Percentiles rank a stretch among this genome's conserved stretches.
Conservation (phyloP, 1,140 invertebrate species). For the Piezodorus guildinii region DNA sequence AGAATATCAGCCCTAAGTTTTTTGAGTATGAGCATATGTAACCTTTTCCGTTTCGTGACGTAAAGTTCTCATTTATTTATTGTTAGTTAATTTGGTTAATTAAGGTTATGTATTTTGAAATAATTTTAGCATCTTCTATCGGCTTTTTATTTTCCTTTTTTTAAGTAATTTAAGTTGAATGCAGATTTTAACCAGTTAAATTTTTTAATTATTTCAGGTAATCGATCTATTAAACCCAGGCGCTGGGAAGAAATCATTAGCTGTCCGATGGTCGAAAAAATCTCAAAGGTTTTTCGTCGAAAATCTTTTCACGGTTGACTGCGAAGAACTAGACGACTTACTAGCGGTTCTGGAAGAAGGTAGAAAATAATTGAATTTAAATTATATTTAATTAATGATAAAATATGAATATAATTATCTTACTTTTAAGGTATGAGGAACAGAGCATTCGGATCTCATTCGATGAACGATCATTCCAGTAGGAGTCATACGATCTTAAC, state of each 20-base stretch:
- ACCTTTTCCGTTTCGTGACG: too few species aligned
- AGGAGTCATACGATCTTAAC: conserved; percentile 91
- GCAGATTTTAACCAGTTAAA: too few species aligned
- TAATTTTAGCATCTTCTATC: too few species aligned
- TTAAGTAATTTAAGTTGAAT: too few species aligned
- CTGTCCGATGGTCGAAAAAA: conserved; percentile 87
- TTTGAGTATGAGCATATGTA: too few species aligned
- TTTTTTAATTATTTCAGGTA: conserved; percentile 46
- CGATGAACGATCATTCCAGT: conserved; percentile 93
- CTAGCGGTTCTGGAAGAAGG: conserved; percentile 91
- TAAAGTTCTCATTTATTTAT: too few species aligned
- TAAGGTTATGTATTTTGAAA: too few species aligned
- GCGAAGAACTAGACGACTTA: conserved; percentile 85
- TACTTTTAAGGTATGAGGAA: conserved; percentile 59
- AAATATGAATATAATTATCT: too few species aligned
- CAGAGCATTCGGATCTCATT: conserved; percentile 73
- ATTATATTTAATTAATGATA: neutral
- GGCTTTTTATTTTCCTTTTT: too few species aligned
- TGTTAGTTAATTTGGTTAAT: too few species aligned
- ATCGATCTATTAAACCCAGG: conserved; percentile 88
- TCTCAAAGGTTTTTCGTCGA: conserved; percentile 87
- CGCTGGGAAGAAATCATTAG: conserved; percentile 62
- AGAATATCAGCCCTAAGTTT: too few species aligned
- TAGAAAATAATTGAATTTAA: conserved; percentile 30
- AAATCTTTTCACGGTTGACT: conserved; percentile 88